Evolutionary conservation across 1,140 invertebrate species (phyloP).

Genomic region (Lycorma delicatula): DNA sequence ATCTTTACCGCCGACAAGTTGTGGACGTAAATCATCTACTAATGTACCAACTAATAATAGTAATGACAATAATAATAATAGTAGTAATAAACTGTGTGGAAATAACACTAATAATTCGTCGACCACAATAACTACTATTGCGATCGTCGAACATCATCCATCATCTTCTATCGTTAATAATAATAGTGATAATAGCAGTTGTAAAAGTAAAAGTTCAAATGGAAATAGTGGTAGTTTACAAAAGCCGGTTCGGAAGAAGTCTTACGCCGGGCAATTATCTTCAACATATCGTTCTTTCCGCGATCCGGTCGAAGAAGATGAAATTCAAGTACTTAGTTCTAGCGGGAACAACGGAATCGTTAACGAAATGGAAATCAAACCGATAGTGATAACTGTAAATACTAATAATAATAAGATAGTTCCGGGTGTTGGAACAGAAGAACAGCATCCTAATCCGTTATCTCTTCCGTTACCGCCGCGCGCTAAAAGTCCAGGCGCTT

Average conservation of each 20-base stretch:
- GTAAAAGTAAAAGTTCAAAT: no score
- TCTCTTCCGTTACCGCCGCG: slow-evolving; percentile 7
- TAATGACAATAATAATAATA: not conserved
- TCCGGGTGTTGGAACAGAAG: not conserved
- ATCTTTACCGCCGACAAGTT: slow-evolving; percentile 37
- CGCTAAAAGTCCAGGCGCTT: no score
- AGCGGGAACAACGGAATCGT: no score
- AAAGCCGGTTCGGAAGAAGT: not conserved
- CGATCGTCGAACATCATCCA: slow-evolving; percentile 6
- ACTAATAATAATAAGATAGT: no score
- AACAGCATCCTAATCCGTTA: slow-evolving; percentile 12
- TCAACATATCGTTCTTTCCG: slow-evolving; percentile 44
- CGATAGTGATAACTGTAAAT: no score
- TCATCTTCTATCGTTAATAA: not conserved
- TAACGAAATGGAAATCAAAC: slow-evolving; percentile 30
- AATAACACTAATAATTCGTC: not conserved
- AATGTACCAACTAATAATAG: slow-evolving; percentile 34
- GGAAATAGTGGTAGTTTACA: no score
- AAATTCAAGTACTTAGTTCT: slow-evolving; percentile 40
- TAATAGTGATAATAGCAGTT: not conserved
- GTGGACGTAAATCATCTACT: slow-evolving; percentile 25
- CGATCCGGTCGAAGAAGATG: slow-evolving; percentile 40
- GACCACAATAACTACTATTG: slow-evolving; percentile 9
- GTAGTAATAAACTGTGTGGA: no score
- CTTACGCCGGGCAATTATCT: slow-evolving; percentile 26